Evolutionary conservation across 2,888 invertebrate genomes (phyloP).

Genomic region (Elysia crispata): DNA sequence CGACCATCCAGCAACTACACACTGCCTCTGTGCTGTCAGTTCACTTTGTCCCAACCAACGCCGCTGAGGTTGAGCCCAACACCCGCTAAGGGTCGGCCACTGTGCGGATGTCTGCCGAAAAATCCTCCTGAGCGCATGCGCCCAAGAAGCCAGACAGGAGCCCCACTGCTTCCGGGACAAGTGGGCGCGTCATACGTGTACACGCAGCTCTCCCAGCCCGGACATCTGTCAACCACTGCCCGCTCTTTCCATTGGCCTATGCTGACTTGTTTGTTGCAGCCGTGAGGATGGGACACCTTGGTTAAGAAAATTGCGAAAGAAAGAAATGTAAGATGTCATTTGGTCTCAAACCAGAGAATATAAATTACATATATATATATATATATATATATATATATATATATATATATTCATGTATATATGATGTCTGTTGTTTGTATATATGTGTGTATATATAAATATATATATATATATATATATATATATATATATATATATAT

Average conservation of each 20-base stretch:
- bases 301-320: too few relatives aligned
- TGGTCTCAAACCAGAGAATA: too few relatives aligned
- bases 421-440: too few relatives aligned
- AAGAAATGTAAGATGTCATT: too few relatives aligned
- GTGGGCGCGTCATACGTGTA: slow-evolving; percentile 49
- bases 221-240: slow-evolving; percentile 33
- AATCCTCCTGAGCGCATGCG: slow-evolving; percentile 41
- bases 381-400: too few relatives aligned
- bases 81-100: slow-evolving; percentile 17
- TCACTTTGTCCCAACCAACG: not conserved
- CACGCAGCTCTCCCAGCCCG: slow-evolving; percentile 43
- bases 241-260: slow-evolving; percentile 34
- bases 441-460: too few relatives aligned
- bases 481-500: too few relatives aligned
- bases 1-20: not conserved
- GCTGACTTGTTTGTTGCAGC: slow-evolving; percentile 41
- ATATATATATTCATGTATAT: too few relatives aligned
- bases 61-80: not conserved
- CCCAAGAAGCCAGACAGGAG: slow-evolving; percentile 48
- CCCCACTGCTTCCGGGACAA: slow-evolving; percentile 51
- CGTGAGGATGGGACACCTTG: slow-evolving; percentile 44
- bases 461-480: too few relatives aligned
- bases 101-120: slow-evolving; percentile 43
- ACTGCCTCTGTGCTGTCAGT: not conserved
- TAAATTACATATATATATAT: too few relatives aligned